phyloP scores from a whole-genome alignment of 2,113 vertebrate genomes.

The Austrofundulus limnaeus region DNA sequence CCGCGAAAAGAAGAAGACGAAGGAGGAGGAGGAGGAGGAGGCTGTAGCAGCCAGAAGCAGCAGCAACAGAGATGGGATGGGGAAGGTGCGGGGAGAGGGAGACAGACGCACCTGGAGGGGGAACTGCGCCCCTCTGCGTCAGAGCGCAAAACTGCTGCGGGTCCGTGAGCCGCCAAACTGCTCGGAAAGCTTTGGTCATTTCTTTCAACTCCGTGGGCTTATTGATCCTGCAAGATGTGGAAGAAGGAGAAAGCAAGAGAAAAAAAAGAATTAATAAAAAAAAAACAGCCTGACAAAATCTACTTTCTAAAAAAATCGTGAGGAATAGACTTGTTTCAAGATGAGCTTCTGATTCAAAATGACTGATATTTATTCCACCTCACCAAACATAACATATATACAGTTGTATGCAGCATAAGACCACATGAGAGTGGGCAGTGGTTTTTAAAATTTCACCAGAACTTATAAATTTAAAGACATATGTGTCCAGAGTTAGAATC shows the following conservation, averaged over 20 bases:
- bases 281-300: no score
- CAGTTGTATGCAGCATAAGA: no score
- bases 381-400: background rate
- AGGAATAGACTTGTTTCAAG: background rate
- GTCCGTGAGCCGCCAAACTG: background rate
- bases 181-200: background rate
- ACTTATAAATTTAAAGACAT: no score
- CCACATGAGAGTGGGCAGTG: no score
- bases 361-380: no score
- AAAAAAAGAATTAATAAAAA: no score
- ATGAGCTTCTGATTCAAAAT: background rate
- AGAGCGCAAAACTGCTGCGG: conserved; percentile 5
- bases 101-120: conserved; percentile 62
- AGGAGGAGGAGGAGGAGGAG: conserved; percentile 5
- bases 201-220: background rate
- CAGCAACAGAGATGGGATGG: conserved; percentile 55
- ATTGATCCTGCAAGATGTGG: no score
- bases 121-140: conserved; percentile 63
- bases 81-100: conserved; percentile 42
- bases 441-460: no score
- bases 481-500: no score
- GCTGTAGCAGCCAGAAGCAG: conserved; percentile 34
- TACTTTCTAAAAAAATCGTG: no score
- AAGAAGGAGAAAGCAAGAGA: no score
- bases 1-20: conserved; percentile 22